Evolutionary conservation across 1,140 invertebrate species (phyloP), one percentile per base, ranked within the genome.

Genomic region (Drosophila lacteicornis): DNA sequence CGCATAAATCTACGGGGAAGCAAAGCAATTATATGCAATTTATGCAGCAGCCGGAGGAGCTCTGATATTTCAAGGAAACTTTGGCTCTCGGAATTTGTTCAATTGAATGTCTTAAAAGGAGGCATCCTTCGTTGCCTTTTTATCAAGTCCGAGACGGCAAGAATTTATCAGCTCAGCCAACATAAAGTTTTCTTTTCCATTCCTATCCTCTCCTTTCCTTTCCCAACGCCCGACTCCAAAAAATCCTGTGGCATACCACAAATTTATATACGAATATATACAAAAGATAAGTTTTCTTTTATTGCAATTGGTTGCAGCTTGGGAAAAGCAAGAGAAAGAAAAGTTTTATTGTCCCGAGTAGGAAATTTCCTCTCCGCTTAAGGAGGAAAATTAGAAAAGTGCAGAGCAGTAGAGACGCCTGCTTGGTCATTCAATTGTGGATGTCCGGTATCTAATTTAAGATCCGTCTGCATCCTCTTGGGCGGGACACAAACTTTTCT

Each of bases 21-120:
- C 76, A 77, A 78, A 87, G 80, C 84, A 87, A 87, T 87, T 87
- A 87, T 88, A 87, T 87, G 84, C 84, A 87, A 87, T 87, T 87
- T 87, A 87, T 87, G 84, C 83, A 82, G 56, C 58, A 80, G 82
- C 47, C 40, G 45, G 25, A 36, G 38, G 47, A 70, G 53, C 30
- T 73, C 53, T 30, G 65, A 71, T 69, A 33, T 51, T 69, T 27
- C 43, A 73, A 71, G 53, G 5, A 71, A 69, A 71, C 38, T 73
- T 71, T 83, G 79, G 65, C 69, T 88, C 69, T 88, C 51, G 76
- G 75, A 87, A 87, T 90, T 80, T 78, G 80, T 60, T 82, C 80
- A 88, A 88, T 80, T 88, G 84, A 87, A 84, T 87, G 84, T 87
- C 80, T 87, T 81, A 83, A 69, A 60, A 65, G 66, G 63, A 75